Conservation (phyloP, 2,113 vertebrate genomes). For the Oreocharis arfaki region DNA sequence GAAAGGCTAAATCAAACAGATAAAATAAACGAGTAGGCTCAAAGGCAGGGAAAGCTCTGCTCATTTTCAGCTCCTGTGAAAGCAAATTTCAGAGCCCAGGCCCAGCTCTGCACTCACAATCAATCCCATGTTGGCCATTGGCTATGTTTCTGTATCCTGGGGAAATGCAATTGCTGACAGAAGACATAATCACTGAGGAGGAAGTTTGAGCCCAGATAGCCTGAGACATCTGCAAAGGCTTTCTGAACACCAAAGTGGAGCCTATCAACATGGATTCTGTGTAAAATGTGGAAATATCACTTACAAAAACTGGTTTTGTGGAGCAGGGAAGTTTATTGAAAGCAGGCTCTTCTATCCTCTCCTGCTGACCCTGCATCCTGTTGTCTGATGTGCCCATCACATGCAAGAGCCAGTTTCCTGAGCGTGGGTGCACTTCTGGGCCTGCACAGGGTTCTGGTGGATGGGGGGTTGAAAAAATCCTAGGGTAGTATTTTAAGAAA, state of each 20-base stretch:
- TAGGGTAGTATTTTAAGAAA: not conserved
- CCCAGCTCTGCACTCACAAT: not conserved
- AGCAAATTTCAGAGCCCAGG: not conserved
- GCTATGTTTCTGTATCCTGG: not conserved
- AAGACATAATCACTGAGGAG: not conserved
- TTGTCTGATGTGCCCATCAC: accelerated
- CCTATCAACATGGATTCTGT: not conserved
- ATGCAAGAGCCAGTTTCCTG: not conserved
- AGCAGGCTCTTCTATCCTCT: not conserved
- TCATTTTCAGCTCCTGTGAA: not conserved
- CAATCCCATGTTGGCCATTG: not conserved
- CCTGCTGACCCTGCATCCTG: not conserved
- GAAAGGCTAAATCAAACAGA: not conserved
- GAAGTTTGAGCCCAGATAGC: not conserved
- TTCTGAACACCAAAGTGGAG: not conserved
- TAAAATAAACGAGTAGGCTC: not conserved
- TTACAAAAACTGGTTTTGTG: not conserved
- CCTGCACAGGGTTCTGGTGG: not conserved
- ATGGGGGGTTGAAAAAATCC: not conserved
- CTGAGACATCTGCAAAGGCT: not conserved
- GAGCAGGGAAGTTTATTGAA: not conserved
- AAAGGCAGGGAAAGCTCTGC: not conserved
- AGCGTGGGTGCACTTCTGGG: accelerated
- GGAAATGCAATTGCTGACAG: not conserved
- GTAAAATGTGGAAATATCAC: not conserved